Base-by-base conservation (phyloP, 2,113 vertebrate species). In the Corythoichthys haematopterus region DNA sequence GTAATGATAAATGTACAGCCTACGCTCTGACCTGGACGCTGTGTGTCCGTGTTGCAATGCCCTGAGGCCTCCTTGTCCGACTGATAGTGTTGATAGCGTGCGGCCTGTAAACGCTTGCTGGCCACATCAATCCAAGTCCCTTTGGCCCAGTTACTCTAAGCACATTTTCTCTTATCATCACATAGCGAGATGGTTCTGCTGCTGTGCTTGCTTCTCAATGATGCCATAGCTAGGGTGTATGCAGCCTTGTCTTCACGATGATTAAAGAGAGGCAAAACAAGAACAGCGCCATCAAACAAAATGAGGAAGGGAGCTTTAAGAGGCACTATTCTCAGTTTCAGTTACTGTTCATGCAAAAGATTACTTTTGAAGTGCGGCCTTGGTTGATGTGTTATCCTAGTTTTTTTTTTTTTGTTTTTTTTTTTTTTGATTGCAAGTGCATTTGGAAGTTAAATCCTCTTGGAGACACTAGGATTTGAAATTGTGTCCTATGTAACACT, bases 141-240 rank as follows among this genome's bases (percentile, higher is more conserved):
- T 71, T 63, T 70, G 75, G 81, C 59, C 65, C 72, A 64, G 72
- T 84, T 85, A 73, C 60, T 79, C 76, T 78, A 83, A 87, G 82
- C 80, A 83, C 75, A 84, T 81, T 84, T 75, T 72, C 40, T 85
- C 69, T 84, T 84, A 84, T 83, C 75, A 11, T 71, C 72, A 70
- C 70, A 78, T 69, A 59, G 52, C 15, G n/a, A 79, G 61, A 64
- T 76, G 68, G 73, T 70, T 75, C 51, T 71, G 43, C 38, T 53
- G 62, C 69, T 71, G 47, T 63, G 62, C 68, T 75, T 37, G 78
- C 74, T 56, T 78, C 65, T 71, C 65, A 65, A 2, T 67, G 62
- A 37, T 80, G 51, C 64, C 62, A 71, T 72, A 70, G 36, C 51
- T 61, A n/a, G 11, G 35, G 51, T 74, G 43, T 66, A 65, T 75